A percentile compares a stretch with the other conserved stretches of the same genome.
phyloP scores from a whole-genome alignment of 2,888 invertebrate genomes.

The Priocnemis perturbator region DNA sequence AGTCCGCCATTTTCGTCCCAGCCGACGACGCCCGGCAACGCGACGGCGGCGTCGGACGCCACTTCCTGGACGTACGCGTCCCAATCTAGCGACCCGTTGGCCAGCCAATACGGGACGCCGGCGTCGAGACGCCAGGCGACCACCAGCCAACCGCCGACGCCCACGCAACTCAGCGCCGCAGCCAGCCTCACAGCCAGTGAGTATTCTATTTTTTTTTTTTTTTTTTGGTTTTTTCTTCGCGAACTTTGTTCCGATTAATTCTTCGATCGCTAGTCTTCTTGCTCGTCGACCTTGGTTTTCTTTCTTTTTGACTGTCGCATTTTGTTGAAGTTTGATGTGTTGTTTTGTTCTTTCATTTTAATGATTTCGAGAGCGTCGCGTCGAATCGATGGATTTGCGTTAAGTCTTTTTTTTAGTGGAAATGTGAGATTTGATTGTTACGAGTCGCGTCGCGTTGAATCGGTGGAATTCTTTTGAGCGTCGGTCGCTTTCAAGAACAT shows the following conservation, averaged over 20 bases:
- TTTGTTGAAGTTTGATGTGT: no score
- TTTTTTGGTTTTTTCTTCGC: neutral
- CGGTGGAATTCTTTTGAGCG: no score
- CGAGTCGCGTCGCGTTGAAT: no score
- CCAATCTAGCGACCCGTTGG: conserved; percentile 49
- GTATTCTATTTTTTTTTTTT: conserved; percentile 70
- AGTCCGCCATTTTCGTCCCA: conserved; percentile 65
- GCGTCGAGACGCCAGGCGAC: conserved; percentile 44
- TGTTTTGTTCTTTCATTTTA: no score
- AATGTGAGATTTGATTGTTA: no score
- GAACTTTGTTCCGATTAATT: neutral
- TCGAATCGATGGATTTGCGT: no score
- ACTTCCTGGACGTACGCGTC: conserved; percentile 59
- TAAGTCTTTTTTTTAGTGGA: no score
- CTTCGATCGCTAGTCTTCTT: neutral
- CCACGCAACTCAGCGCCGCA: conserved; percentile 80
- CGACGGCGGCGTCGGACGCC: conserved; percentile 39
- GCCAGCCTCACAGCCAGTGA: conserved; percentile 85
- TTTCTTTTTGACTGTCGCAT: no score
- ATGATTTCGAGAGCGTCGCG: no score
- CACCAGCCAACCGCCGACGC: conserved; percentile 49
- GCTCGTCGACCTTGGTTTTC: no score
- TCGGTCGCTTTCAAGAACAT: no score
- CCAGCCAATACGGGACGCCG: conserved; percentile 51
- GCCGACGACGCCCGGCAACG: conserved; percentile 45